These are phyloP conservation scores for Eurypyga helias DNA, from an alignment of 2,113 vertebrate species.

Conservation along the genomic window DNA sequence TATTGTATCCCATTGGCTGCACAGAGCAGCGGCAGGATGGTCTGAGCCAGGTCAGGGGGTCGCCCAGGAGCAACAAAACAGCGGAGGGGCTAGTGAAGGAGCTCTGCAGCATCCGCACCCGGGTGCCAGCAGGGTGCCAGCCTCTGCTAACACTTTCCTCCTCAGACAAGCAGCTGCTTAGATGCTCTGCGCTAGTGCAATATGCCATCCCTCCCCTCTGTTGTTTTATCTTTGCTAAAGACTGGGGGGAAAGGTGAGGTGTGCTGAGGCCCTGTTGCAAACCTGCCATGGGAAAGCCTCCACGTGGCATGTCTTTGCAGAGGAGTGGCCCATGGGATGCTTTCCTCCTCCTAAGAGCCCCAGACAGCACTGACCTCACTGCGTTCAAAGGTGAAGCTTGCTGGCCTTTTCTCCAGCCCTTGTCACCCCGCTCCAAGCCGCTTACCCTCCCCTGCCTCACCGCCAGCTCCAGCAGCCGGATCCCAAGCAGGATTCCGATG, in stretches of 20 bases:
- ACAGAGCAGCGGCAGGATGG: neutral
- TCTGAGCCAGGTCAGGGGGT: neutral
- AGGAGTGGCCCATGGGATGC: neutral
- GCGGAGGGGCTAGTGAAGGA: neutral
- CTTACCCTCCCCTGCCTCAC: neutral
- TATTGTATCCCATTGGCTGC: neutral
- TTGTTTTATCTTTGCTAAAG: neutral
- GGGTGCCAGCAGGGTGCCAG: fast-evolving
- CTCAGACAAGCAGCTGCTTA: neutral
- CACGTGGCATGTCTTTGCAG: neutral
- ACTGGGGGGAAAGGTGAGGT: neutral
- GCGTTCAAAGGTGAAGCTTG: neutral
- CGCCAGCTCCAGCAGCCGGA: neutral
- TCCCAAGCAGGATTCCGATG: neutral
- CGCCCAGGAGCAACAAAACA: neutral
- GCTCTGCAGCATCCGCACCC: neutral
- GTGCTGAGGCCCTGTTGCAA: neutral
- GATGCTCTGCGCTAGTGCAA: neutral
- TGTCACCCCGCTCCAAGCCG: fast-evolving
- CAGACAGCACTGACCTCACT: neutral
- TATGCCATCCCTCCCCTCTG: neutral
- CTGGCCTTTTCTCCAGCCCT: neutral
- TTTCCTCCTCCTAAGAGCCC: neutral
- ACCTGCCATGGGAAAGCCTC: neutral
- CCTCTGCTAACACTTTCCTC: neutral